A percentile compares a stretch with the other conserved stretches of the same genome.
Conservation (phyloP, 2,888 invertebrate species). For the Drosophila kanekoi region DNA sequence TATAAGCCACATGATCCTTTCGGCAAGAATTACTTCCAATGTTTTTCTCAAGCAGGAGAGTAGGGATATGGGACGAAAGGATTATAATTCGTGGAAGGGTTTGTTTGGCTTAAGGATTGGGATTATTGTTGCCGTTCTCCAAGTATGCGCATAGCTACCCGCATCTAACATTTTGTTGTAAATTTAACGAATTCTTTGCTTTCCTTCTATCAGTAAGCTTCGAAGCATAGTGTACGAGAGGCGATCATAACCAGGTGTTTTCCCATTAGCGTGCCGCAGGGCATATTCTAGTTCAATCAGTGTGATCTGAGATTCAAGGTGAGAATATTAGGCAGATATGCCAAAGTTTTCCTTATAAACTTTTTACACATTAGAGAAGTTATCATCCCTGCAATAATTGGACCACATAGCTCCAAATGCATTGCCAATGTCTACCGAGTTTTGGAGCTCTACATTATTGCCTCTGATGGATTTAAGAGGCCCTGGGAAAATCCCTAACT, state of each 20-base stretch:
- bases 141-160: slow-evolving; percentile 15
- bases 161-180: slow-evolving; percentile 11
- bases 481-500: too few species aligned
- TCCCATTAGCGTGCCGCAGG: background rate
- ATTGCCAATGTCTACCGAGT: too few species aligned
- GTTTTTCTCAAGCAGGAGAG: slow-evolving; percentile 9
- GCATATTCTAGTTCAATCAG: too few species aligned
- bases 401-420: background rate
- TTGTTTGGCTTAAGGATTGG: slow-evolving; percentile 14
- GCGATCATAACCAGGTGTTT: slow-evolving; percentile 12
- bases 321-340: too few species aligned
- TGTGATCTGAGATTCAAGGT: too few species aligned
- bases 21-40: slow-evolving; percentile 11
- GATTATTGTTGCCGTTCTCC: slow-evolving; percentile 11
- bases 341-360: too few species aligned
- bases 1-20: slow-evolving; percentile 4
- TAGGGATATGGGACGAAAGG: slow-evolving; percentile 10
- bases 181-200: slow-evolving; percentile 2
- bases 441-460: too few species aligned
- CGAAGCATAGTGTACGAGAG: slow-evolving; percentile 11
- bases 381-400: background rate
- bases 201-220: background rate
- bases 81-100: background rate
- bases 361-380: too few species aligned
- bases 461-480: too few species aligned